phyloP scores from a whole-genome alignment of 1,140 invertebrate species.

The Thalassaphorura encarpata region DNA sequence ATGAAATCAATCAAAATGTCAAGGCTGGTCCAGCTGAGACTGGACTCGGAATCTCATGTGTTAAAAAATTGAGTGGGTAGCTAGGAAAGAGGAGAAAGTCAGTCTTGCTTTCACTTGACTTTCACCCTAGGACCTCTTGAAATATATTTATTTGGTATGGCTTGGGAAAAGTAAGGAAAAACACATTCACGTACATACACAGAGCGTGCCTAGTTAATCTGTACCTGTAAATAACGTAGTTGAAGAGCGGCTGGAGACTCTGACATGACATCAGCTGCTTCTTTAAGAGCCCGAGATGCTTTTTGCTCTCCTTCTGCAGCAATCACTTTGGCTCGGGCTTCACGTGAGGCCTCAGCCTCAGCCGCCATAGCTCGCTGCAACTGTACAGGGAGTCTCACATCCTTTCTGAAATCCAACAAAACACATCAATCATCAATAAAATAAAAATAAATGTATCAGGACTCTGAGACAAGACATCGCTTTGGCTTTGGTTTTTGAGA shows the following conservation, averaged over 20 bases:
- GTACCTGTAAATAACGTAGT: conserved; percentile 50
- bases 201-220: background rate
- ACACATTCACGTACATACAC: background rate
- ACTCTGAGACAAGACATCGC: too few relatives aligned
- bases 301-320: conserved; percentile 48
- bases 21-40: background rate
- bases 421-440: conserved; percentile 6
- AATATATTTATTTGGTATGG: too few relatives aligned
- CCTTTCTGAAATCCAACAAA: too few relatives aligned
- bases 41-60: too few relatives aligned
- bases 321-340: conserved; percentile 47
- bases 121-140: too few relatives aligned
- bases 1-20: background rate
- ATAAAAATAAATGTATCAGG: conserved; percentile 5
- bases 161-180: background rate
- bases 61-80: too few relatives aligned
- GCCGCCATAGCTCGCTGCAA: conserved; percentile 51
- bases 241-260: conserved; percentile 29
- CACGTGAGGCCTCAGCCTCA: conserved; percentile 47
- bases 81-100: too few relatives aligned
- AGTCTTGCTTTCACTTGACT: too few relatives aligned
- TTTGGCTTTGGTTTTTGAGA: background rate
- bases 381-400: conserved; percentile 50
- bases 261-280: conserved; percentile 44
- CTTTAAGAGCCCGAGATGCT: conserved; percentile 42